These are phyloP conservation scores for Channa maculata DNA, from an alignment of 2,113 vertebrate genomes.

Conservation along the genomic window DNA sequence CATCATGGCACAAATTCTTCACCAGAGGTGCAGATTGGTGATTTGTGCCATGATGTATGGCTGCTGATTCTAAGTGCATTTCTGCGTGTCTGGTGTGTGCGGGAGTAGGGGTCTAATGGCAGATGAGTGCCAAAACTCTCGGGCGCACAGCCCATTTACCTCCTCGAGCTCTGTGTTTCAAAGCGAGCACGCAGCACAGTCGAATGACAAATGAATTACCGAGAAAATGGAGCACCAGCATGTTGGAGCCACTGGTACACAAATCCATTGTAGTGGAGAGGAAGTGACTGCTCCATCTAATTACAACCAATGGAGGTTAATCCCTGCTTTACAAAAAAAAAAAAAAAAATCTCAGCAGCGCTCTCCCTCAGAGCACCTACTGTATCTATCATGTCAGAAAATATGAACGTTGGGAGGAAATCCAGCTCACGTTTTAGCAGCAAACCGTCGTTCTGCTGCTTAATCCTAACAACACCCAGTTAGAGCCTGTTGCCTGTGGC, in stretches of 20 bases:
- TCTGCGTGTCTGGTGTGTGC: background rate
- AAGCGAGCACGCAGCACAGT: background rate
- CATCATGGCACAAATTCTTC: too few species aligned
- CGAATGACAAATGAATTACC: conserved; percentile 54
- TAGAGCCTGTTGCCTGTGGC: conserved; percentile 49
- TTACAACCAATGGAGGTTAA: conserved; percentile 78
- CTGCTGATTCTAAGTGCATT: background rate
- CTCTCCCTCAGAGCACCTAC: conserved; percentile 32
- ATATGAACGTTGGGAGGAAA: conserved; percentile 52
- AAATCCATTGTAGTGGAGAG: conserved; percentile 59
- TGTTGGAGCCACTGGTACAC: conserved; percentile 32
- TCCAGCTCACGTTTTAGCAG: conserved; percentile 53
- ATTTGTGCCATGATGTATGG: background rate
- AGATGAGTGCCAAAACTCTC: conserved; percentile 44
- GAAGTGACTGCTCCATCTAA: conserved; percentile 68
- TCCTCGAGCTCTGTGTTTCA: conserved; percentile 41
- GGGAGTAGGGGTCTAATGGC: conserved; percentile 17
- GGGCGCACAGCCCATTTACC: conserved; percentile 35
- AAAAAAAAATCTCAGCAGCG: background rate
- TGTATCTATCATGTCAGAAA: conserved; percentile 45
- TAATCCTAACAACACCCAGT: conserved; percentile 69
- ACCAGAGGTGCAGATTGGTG: background rate
- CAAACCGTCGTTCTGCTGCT: conserved; percentile 42
- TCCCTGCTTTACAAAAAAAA: conserved; percentile 62
- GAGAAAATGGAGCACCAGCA: conserved; percentile 46